Base-by-base conservation (phyloP, 2,888 invertebrate species). In the Xestia ashworthii region DNA sequence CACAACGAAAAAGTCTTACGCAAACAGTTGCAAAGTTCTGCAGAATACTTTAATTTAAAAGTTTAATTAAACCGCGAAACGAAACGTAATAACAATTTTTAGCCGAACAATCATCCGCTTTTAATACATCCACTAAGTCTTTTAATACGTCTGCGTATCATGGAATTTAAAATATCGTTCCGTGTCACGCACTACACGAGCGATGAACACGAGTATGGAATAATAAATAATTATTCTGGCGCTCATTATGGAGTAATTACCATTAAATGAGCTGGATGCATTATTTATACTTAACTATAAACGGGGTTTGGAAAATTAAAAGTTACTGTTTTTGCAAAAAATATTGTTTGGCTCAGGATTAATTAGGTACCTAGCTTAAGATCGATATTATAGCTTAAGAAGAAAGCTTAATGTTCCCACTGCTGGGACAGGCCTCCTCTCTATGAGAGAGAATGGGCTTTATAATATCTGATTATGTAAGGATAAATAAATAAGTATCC, bases 241-340 rank as follows among this genome's bases (percentile, higher is more conserved):
- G 88, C 92, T 95, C 93, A 94, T 95, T 95, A 94, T 91, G 89
- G 90, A 90, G 90, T 94, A 92, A 95, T 95, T 95, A 94, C 88
- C 93, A 93, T 94, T 92, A 92, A 93, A 94, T 89, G 90, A 90
- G 88, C 80, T 87, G 88, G 79, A 92, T 93, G 91, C 90, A 92
- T 93, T 93, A 94, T 94, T 94, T 93, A 93, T 92, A 80, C 80
- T 80, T 78, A 76, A 78, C 84, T 70, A 74, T 76, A 70, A 67
- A 55, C 74, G 25, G 48, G 38, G 69, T 76, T 79, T 50, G 38
- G 74, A 5, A 60, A 44, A 44, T 11, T 44, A 44, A 44, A 79
- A 80, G 69, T 70, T 71, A 62, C 16, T 76, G 48, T 60, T 76
- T 48, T 69, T 64, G 44, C n/a, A 38, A n/a, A 38, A 55, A 73